These are phyloP conservation scores for Enhydra lutris DNA, from an alignment of 2,113 vertebrate genomes.

Conservation along the genomic window DNA sequence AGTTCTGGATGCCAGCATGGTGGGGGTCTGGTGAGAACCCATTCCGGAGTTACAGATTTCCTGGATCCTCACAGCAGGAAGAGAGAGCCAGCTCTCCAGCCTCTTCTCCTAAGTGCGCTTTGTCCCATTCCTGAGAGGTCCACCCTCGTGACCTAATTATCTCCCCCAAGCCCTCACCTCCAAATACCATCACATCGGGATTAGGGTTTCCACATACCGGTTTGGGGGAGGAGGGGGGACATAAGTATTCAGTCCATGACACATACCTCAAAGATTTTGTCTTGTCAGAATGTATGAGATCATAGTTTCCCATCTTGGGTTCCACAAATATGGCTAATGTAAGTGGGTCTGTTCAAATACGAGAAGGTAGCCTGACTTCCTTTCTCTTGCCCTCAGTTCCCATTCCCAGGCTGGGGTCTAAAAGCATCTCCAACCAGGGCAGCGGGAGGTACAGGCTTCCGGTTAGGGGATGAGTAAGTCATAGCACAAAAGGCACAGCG, in stretches of 20 bases:
- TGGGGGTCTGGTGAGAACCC: neutral
- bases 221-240: fast-evolving
- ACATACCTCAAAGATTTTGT: neutral
- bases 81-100: neutral
- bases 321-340: neutral
- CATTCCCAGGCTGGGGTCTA: neutral
- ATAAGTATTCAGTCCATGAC: neutral
- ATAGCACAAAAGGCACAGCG: neutral
- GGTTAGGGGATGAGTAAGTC: neutral
- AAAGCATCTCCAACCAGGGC: neutral
- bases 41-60: neutral
- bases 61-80: neutral
- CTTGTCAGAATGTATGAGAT: neutral
- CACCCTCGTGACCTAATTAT: neutral
- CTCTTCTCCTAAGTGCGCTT: neutral
- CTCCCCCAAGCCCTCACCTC: neutral
- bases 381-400: neutral
- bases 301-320: neutral
- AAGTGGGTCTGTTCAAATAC: neutral
- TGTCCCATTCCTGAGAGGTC: neutral
- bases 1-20: neutral
- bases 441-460: neutral
- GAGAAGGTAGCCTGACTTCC: neutral
- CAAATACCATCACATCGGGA: neutral
- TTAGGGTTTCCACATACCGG: neutral